These are phyloP conservation scores for Drosophila nannoptera DNA, from an alignment of 1,140 invertebrate species.

Conservation along the genomic window DNA sequence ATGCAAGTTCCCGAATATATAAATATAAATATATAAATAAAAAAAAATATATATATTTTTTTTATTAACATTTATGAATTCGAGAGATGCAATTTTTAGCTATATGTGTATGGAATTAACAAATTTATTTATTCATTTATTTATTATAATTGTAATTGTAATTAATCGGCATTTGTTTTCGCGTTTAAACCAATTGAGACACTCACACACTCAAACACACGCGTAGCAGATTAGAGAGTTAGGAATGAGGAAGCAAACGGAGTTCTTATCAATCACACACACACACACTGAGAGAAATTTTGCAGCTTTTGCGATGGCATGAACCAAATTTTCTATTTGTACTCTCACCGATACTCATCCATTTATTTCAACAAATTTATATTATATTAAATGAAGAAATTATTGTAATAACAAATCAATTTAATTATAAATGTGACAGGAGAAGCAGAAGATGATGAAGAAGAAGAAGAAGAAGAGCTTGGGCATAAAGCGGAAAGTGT, in stretches of 20 bases:
- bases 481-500: conserved; percentile 28
- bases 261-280: too few relatives aligned
- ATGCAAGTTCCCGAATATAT: conserved; percentile 2
- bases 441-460: too few relatives aligned
- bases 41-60: conserved; percentile 17
- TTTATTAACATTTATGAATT: conserved; percentile 8
- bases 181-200: conserved; percentile 31
- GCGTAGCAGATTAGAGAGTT: conserved; percentile 22
- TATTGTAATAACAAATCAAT: conserved; percentile 57
- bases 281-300: conserved; percentile 19
- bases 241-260: neutral
- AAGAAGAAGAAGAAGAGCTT: conserved; percentile 3
- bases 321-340: conserved; percentile 21
- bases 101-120: conserved; percentile 27
- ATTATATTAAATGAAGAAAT: conserved; percentile 39
- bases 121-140: conserved; percentile 16
- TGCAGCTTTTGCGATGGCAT: neutral
- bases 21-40: conserved; percentile 3
- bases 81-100: conserved; percentile 40
- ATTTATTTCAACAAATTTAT: conserved; percentile 12
- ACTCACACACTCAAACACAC: conserved; percentile 9
- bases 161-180: conserved; percentile 33
- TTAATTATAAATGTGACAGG: conserved; percentile 56
- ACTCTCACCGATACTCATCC: conserved; percentile 40
- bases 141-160: conserved; percentile 11